Evolutionary conservation across 2,888 invertebrate genomes (phyloP).

Genomic region (Tachystola acroxantha): DNA sequence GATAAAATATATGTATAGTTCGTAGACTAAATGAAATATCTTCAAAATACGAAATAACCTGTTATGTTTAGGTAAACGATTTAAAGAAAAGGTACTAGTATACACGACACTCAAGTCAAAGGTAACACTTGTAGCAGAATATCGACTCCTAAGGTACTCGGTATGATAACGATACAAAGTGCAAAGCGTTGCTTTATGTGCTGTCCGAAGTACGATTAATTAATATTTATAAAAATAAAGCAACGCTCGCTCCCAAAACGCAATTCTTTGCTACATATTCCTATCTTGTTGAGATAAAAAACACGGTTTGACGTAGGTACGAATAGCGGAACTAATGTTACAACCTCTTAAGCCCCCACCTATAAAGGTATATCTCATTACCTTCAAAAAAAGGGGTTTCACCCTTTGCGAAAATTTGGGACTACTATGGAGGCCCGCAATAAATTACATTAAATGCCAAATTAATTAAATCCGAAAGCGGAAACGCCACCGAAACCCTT

Average conservation of each 20-base stretch:
- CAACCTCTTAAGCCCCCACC: conserved; percentile 7
- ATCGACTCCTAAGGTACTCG: too few species aligned
- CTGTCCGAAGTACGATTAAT: too few species aligned
- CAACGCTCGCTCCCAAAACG: not conserved
- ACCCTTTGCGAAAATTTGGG: conserved; percentile 18
- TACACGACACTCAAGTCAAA: too few species aligned
- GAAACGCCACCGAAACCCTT: conserved; percentile 39
- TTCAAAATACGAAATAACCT: too few species aligned
- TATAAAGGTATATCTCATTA: conserved; percentile 10
- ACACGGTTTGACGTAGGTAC: conserved; percentile 12
- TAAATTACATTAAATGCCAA: conserved; percentile 62
- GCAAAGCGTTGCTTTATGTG: too few species aligned
- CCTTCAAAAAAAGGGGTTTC: conserved; percentile 23
- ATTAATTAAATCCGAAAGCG: conserved; percentile 54
- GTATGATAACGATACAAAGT: too few species aligned
- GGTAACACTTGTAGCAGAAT: too few species aligned
- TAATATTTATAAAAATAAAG: too few species aligned
- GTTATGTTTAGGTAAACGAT: too few species aligned
- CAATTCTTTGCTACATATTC: not conserved
- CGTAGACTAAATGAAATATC: too few species aligned
- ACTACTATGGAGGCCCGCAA: conserved; percentile 28
- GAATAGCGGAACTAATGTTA: conserved; percentile 15
- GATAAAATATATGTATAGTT: too few species aligned
- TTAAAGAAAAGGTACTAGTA: too few species aligned
- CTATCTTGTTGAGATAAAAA: conserved; percentile 6